These are phyloP conservation scores for Hyles euphorbiae DNA, from an alignment of 1,140 invertebrate species.

Conservation along the genomic window DNA sequence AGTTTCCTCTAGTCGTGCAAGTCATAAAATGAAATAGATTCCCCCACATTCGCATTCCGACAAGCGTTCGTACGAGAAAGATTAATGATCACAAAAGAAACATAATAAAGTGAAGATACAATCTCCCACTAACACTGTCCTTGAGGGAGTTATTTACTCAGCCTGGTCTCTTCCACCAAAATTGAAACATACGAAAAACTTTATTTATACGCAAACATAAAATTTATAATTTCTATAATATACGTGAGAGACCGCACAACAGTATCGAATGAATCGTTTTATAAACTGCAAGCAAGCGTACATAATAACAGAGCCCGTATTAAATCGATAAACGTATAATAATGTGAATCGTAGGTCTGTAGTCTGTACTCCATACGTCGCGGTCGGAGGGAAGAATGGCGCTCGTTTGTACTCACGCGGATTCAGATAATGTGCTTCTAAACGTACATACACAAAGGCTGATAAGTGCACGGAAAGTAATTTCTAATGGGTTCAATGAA, in stretches of 20 bases:
- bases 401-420: constrained; percentile 10
- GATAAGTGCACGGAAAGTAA: no score
- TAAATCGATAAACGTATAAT: constrained; percentile 51
- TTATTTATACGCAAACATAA: not conserved
- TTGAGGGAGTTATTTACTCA: constrained; percentile 72
- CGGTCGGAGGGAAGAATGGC: constrained; percentile 5
- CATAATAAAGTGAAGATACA: constrained; percentile 74
- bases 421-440: no score
- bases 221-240: no score
- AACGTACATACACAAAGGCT: no score
- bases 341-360: constrained; percentile 25
- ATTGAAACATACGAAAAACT: constrained; percentile 29
- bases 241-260: not conserved
- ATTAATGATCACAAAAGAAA: constrained; percentile 76
- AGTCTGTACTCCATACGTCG: not conserved
- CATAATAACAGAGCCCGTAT: constrained; percentile 40
- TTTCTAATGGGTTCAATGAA: no score
- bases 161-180: constrained; percentile 59
- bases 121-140: constrained; percentile 73
- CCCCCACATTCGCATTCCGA: constrained; percentile 74
- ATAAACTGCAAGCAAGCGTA: constrained; percentile 12
- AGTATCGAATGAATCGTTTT: not conserved
- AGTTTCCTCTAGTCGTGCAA: constrained; percentile 62
- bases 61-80: constrained; percentile 75
- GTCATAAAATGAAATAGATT: constrained; percentile 75